Base-by-base conservation (phyloP, 1,140 invertebrate genomes). In the Mycetomoellerius zeteki region DNA sequence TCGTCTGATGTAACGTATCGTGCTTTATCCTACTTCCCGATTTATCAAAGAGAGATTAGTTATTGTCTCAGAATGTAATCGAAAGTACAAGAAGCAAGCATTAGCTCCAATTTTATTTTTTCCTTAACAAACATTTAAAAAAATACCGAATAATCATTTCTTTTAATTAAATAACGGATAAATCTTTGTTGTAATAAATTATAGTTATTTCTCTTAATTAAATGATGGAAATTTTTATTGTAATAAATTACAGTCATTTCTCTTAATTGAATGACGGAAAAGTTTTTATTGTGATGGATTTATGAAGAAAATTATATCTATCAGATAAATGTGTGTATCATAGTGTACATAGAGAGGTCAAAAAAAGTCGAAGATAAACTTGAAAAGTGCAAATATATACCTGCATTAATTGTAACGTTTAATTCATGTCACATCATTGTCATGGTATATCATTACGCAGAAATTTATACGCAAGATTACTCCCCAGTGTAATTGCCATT, bases 381-480 rank as follows among this genome's bases (percentile, higher is more conserved):
- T 72, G 47, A 52, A 82, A 30, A 72, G 30, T 30, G 14, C n/a
- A 73, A 50, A 43, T 73, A 21, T 30, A 60, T 33, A 75, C 69
- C 24, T 50, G 19, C 21, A 62, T 75, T 75, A 84, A 84, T 60
- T 60, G 52, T 84, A 75, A 62, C 69, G 54, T 84, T 84, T 84
- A 84, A 75, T 84, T 84, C 27, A 60, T 60, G 67, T 75, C 69
- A 50, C 27, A 60, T 84, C 37, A 21, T n/a, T 50, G 14, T 84
- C 58, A 62, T 27, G n/a, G 14, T 50, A 50, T 84, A 50, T 84
- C 54, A 82, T 84, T 43, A 60, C 43, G 37, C 37, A 60, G 43
- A 84, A 84, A 84, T 62, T 73, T 60, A 75, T 75, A 73, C 54
- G 72, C 69, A 84, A 60, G 24, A 73, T 84, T 60, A 64, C 37